These are phyloP conservation scores for Eupithecia centaureata DNA, from an alignment of 2,888 invertebrate genomes.

Conservation along the genomic window DNA sequence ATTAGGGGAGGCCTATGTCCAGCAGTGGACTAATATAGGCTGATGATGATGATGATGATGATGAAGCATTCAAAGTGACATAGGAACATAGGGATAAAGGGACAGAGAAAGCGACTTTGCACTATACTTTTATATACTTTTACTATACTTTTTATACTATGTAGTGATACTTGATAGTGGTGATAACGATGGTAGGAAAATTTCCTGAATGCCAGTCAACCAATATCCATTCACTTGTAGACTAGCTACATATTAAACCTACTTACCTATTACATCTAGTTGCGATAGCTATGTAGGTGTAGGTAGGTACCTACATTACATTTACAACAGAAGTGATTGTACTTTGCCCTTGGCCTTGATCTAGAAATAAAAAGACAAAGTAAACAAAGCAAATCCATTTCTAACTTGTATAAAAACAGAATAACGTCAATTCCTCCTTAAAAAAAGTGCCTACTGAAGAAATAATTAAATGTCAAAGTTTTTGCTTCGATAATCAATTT, in stretches of 20 bases:
- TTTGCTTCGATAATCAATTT: no score
- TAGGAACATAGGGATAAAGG: no score
- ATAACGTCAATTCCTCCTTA: neutral
- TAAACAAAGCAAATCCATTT: neutral
- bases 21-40: no score
- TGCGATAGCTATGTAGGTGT: no score
- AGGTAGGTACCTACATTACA: no score
- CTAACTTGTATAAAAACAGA: neutral
- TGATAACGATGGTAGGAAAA: neutral
- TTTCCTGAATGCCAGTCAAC: constrained; percentile 2
- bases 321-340: neutral
- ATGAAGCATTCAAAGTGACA: no score
- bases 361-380: neutral
- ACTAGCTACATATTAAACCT: neutral
- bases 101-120: no score
- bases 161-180: no score
- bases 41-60: no score
- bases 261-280: neutral
- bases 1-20: no score
- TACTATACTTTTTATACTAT: no score
- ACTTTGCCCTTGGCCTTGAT: neutral
- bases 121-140: no score
- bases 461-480: neutral
- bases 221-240: neutral
- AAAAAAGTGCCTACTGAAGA: neutral